Conservation (phyloP, 2,888 invertebrate genomes). For the Yponomeuta cagnagella region DNA sequence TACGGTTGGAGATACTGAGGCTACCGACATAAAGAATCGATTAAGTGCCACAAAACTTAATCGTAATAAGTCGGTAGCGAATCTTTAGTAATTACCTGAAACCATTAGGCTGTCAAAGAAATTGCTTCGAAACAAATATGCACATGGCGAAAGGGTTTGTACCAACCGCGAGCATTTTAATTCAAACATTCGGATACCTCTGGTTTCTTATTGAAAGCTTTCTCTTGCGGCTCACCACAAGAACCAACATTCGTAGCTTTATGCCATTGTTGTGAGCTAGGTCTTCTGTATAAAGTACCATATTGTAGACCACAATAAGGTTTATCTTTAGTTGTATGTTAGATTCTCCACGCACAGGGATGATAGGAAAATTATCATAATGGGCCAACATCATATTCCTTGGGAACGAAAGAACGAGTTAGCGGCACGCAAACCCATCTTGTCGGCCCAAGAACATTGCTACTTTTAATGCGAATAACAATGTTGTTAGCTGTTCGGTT, state of each 20-base stretch:
- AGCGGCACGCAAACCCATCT: not conserved
- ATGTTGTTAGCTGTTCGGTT: not conserved
- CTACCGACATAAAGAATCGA: not conserved
- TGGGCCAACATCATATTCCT: slow-evolving; percentile 9
- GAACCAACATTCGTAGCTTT: not conserved
- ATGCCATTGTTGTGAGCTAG: slow-evolving; percentile 22
- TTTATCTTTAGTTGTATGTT: slow-evolving; percentile 7
- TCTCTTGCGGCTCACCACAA: not conserved
- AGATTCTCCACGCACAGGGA: not conserved
- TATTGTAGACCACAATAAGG: not conserved
- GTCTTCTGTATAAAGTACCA: not conserved
- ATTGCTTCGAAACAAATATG: not conserved
- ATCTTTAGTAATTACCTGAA: not conserved
- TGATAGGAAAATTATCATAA: slow-evolving; percentile 17
- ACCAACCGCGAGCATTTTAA: not conserved
- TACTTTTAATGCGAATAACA: not conserved
- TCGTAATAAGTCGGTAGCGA: not conserved
- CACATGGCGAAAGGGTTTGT: not conserved
- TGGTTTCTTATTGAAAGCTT: not conserved
- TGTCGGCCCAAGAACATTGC: not conserved
- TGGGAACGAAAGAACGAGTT: slow-evolving; percentile 3
- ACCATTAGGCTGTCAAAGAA: not conserved
- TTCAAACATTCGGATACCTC: not conserved
- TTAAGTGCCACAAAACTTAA: not conserved
- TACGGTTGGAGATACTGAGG: not conserved